phyloP scores from a whole-genome alignment of 2,888 invertebrate genomes.

The Achlya flavicornis region DNA sequence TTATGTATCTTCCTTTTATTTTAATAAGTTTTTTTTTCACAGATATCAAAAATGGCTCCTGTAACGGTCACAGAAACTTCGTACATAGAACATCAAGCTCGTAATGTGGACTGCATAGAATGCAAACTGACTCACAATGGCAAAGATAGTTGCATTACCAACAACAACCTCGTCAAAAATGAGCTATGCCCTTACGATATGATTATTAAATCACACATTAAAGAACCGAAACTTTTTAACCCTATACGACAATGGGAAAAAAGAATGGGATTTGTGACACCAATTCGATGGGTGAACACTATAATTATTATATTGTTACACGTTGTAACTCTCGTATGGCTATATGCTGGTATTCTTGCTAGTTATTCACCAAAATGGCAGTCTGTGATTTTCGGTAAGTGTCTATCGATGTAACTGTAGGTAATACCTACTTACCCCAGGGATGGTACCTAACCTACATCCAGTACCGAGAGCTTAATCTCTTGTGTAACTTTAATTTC shows the following conservation, averaged over 20 bases:
- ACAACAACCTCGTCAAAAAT: conserved; percentile 19
- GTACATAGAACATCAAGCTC: conserved; percentile 26
- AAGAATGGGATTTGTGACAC: conserved; percentile 79
- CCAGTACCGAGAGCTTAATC: no score
- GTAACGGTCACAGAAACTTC: conserved; percentile 44
- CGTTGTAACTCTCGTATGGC: conserved; percentile 62
- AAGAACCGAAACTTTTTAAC: conserved; percentile 50
- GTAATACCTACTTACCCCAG: no score
- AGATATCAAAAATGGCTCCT: conserved; percentile 47
- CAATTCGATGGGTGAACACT: conserved; percentile 86
- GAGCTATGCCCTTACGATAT: conserved; percentile 45
- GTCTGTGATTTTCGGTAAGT: conserved; percentile 86
- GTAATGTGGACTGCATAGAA: conserved; percentile 21
- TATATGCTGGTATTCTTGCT: conserved; percentile 50
- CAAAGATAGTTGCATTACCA: conserved; percentile 22
- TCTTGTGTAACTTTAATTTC: no score
- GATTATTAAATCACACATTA: conserved; percentile 32
- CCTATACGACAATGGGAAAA: conserved; percentile 64
- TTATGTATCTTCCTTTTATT: no score
- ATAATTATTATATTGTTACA: conserved; percentile 78
- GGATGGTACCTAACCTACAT: no score
- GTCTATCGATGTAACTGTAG: neutral
- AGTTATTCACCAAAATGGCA: conserved; percentile 59
- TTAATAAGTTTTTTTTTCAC: conserved; percentile 21
- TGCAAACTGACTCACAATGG: conserved; percentile 32